phyloP scores from a whole-genome alignment of 2,888 invertebrate genomes.

The Thelaira solivaga region DNA sequence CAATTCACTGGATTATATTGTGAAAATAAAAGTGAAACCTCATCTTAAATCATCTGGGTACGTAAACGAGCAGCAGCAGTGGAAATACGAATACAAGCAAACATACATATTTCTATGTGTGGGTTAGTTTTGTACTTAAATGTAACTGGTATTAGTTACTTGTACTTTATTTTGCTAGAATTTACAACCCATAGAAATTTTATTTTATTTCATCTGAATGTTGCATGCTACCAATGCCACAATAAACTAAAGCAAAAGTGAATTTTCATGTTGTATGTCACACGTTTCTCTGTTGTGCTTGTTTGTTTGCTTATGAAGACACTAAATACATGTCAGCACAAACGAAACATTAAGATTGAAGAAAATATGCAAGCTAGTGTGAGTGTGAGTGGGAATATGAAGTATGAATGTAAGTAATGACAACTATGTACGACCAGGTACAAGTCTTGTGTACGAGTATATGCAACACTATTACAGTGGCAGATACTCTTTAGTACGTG shows the following conservation, averaged over 20 bases:
- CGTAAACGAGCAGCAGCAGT: too few species aligned
- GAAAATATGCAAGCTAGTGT: not conserved
- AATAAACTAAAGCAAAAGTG: slow-evolving; percentile 59
- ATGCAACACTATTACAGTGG: too few species aligned
- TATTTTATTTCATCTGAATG: slow-evolving; percentile 2
- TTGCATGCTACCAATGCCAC: slow-evolving; percentile 55
- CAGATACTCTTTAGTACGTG: too few species aligned
- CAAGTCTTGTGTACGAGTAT: too few species aligned
- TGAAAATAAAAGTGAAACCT: slow-evolving; percentile 29
- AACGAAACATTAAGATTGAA: slow-evolving; percentile 11
- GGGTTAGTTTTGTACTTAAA: not conserved
- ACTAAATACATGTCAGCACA: slow-evolving; percentile 28
- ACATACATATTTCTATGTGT: not conserved
- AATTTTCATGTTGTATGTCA: slow-evolving; percentile 58
- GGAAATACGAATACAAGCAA: too few species aligned
- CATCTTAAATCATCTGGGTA: slow-evolving; percentile 19
- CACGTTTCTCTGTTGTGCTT: slow-evolving; percentile 22
- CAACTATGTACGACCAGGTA: too few species aligned
- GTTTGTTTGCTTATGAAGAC: slow-evolving; percentile 19
- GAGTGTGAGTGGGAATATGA: too few species aligned
- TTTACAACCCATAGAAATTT: not conserved
- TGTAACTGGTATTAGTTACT: slow-evolving; percentile 15
- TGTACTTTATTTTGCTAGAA: slow-evolving; percentile 7
- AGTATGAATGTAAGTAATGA: too few species aligned
- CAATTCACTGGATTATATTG: not conserved